Evolutionary conservation across 2,797 vertebrate genomes (phyloP).

Genomic region (Pyrrhura leucotis): DNA sequence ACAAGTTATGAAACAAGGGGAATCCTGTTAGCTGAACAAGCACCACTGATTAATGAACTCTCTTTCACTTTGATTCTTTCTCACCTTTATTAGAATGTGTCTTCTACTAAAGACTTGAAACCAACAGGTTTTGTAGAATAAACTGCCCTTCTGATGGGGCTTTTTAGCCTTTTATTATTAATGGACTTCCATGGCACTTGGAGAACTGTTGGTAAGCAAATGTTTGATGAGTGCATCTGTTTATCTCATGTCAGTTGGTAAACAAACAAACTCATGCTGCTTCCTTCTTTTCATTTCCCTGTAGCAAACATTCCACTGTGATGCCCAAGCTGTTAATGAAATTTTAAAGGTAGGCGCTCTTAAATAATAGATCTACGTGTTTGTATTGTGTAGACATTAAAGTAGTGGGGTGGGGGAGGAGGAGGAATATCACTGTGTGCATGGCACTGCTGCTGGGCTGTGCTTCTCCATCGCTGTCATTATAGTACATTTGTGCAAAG

Average conservation of each 20-base stretch:
- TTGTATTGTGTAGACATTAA: neutral
- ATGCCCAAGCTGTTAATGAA: constrained; percentile 85
- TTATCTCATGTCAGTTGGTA: neutral
- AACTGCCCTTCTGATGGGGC: neutral
- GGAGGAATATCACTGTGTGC: neutral
- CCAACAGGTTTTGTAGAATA: neutral
- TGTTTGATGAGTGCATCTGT: neutral
- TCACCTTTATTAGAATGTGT: neutral
- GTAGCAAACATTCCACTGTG: too few relatives aligned
- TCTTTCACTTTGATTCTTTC: neutral
- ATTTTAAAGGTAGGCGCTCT: constrained; percentile 88
- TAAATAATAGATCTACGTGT: neutral
- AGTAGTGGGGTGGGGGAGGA: rapidly evolving
- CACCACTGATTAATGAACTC: neutral
- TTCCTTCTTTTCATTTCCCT: neutral
- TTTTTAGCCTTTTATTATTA: neutral
- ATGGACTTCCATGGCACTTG: neutral
- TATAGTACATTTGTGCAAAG: neutral
- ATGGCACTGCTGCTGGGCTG: neutral
- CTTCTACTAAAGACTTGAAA: neutral
- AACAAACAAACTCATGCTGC: neutral
- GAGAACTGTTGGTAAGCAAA: neutral
- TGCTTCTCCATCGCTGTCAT: neutral
- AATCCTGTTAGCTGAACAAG: neutral
- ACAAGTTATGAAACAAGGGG: neutral